Conservation (phyloP, 2,797 vertebrate genomes). For the Loriculus beryllinus region DNA sequence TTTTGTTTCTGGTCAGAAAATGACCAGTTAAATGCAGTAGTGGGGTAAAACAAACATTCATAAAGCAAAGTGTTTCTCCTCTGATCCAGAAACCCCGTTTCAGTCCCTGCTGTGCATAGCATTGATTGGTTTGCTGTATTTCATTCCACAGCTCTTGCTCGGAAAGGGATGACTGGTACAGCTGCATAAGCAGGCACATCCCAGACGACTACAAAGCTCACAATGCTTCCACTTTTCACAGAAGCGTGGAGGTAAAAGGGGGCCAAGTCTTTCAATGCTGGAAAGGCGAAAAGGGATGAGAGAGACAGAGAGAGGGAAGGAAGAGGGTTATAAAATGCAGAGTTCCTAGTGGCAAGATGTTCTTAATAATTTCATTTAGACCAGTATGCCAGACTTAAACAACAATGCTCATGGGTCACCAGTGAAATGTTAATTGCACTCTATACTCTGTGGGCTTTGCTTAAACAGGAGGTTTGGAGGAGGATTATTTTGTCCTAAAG, state of each 20-base stretch:
- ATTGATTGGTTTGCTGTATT: slow-evolving; percentile 15
- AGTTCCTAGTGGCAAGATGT: not conserved
- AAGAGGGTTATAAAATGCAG: not conserved
- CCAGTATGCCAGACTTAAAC: not conserved
- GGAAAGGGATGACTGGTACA: slow-evolving; percentile 94
- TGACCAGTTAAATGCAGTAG: not conserved
- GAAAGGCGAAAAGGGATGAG: not conserved
- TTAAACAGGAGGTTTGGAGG: not conserved
- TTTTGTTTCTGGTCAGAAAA: not conserved
- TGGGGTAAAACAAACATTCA: not conserved
- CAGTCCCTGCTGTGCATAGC: not conserved
- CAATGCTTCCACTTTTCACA: slow-evolving; percentile 72
- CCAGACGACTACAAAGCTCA: slow-evolving; percentile 75
- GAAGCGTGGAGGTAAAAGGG: slow-evolving; percentile 75
- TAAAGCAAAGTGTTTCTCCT: not conserved
- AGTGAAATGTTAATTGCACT: not conserved
- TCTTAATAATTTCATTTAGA: not conserved
- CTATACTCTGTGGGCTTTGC: not conserved
- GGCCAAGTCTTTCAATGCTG: not conserved
- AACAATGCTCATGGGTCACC: not conserved
- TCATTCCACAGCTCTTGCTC: slow-evolving; percentile 83
- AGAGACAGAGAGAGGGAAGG: not conserved
- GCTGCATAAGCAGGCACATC: slow-evolving; percentile 84
- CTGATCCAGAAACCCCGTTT: not conserved
- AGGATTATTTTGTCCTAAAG: not conserved